phyloP scores from a whole-genome alignment of 2,888 invertebrate genomes.

The Nephrotoma appendiculata region DNA sequence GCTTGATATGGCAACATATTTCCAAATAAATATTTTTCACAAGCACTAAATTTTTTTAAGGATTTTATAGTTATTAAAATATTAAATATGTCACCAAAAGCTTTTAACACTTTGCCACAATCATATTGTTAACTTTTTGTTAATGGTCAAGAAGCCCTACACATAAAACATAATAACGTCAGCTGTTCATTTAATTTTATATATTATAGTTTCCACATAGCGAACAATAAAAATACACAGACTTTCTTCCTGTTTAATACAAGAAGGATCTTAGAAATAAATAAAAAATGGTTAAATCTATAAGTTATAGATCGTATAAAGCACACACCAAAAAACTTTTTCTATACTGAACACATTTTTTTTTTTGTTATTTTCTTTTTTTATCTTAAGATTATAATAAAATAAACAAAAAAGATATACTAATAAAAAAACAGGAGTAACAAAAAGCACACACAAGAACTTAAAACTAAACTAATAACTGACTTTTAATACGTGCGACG shows the following conservation, averaged over 20 bases:
- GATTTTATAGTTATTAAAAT: not conserved
- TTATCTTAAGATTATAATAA: not conserved
- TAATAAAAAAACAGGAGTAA: not conserved
- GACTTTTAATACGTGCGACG: conserved; percentile 25
- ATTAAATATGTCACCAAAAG: not conserved
- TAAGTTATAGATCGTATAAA: not conserved
- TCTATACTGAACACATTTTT: not conserved
- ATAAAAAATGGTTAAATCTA: not conserved
- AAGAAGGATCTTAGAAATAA: not conserved
- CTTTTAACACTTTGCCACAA: not conserved
- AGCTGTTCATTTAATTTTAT: not conserved
- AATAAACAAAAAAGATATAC: not conserved
- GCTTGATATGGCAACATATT: conserved; percentile 75
- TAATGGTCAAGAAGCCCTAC: not conserved
- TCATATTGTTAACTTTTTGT: not conserved
- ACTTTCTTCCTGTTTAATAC: not conserved
- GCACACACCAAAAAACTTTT: not conserved
- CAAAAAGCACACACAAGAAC: not conserved
- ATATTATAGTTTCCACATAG: not conserved
- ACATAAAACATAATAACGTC: not conserved
- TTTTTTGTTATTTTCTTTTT: not conserved
- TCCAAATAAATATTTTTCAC: not conserved
- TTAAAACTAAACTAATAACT: not conserved
- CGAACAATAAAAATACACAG: not conserved
- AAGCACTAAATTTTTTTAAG: not conserved